Evolutionary conservation across 2,888 invertebrate species (phyloP).

Genomic region (Pristionchus entomophagus): DNA sequence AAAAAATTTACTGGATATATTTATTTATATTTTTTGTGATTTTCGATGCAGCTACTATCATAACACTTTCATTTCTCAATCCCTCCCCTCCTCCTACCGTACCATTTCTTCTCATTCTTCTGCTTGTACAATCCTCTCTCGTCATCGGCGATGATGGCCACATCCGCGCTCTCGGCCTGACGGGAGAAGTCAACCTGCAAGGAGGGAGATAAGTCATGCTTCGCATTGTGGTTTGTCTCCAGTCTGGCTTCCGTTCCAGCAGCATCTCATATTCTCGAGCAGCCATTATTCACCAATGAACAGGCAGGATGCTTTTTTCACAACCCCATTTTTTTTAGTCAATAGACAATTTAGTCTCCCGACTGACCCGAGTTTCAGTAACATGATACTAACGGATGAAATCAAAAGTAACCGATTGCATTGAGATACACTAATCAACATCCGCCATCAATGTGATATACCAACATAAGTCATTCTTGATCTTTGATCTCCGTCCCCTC

Average conservation of each 20-base stretch:
- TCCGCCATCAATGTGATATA: too few species aligned
- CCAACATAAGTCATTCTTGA: background rate
- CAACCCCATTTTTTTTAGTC: too few species aligned
- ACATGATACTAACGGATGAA: too few species aligned
- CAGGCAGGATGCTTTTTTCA: too few species aligned
- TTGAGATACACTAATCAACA: too few species aligned
- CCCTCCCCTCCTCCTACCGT: too few species aligned
- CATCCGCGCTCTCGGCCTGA: constrained; percentile 85
- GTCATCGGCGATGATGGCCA: constrained; percentile 89
- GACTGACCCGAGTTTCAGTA: too few species aligned
- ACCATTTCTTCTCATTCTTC: constrained; percentile 67
- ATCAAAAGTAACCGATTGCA: too few species aligned
- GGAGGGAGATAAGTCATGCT: background rate
- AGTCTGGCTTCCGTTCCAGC: background rate
- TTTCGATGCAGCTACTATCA: background rate
- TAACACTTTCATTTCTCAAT: too few species aligned
- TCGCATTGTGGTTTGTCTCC: background rate
- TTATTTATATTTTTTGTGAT: too few species aligned
- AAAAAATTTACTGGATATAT: too few species aligned
- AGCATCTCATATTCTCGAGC: constrained; percentile 35
- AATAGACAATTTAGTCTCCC: too few species aligned
- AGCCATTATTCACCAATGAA: constrained; percentile 11
- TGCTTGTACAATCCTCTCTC: constrained; percentile 77
- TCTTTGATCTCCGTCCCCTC: background rate
- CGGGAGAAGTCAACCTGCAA: constrained; percentile 82